These are phyloP conservation scores for Apeira syringaria DNA, from an alignment of 2,888 invertebrate species.

Conservation along the genomic window DNA sequence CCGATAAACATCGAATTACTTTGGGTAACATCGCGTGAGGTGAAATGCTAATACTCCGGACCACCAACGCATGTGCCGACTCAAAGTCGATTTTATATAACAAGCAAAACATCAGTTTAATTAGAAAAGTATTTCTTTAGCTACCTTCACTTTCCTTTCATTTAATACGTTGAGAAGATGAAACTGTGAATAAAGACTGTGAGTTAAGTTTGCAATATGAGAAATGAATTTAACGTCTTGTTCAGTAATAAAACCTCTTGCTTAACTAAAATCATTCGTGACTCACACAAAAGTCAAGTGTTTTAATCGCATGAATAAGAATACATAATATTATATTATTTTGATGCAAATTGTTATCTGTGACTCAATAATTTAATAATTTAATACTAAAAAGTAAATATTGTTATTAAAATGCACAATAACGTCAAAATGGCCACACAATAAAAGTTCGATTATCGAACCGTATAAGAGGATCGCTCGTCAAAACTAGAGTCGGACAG, in stretches of 20 bases:
- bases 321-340: too few relatives aligned
- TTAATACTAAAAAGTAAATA: conserved; percentile 3
- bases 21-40: conserved; percentile 23
- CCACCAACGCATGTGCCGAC: conserved; percentile 24
- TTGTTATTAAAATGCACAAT: conserved; percentile 15
- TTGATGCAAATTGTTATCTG: too few relatives aligned
- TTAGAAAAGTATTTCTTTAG: conserved; percentile 1
- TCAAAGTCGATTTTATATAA: conserved; percentile 17
- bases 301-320: too few relatives aligned
- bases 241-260: too few relatives aligned
- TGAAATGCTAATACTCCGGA: conserved; percentile 26
- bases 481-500: conserved; percentile 11
- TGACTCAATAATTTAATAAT: too few relatives aligned
- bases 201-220: too few relatives aligned
- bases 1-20: conserved; percentile 1
- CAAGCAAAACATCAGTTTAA: conserved; percentile 7
- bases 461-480: conserved; percentile 17
- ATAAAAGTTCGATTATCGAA: conserved; percentile 22
- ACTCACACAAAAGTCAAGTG: conserved; percentile 5
- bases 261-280: too few relatives aligned
- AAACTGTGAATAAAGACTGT: too few relatives aligned
- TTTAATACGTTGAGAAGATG: neutral
- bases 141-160: neutral
- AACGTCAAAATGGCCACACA: conserved; percentile 7
- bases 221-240: too few relatives aligned